Evolutionary conservation across 2,797 vertebrate species (phyloP).

Genomic region (Mus minutoides): DNA sequence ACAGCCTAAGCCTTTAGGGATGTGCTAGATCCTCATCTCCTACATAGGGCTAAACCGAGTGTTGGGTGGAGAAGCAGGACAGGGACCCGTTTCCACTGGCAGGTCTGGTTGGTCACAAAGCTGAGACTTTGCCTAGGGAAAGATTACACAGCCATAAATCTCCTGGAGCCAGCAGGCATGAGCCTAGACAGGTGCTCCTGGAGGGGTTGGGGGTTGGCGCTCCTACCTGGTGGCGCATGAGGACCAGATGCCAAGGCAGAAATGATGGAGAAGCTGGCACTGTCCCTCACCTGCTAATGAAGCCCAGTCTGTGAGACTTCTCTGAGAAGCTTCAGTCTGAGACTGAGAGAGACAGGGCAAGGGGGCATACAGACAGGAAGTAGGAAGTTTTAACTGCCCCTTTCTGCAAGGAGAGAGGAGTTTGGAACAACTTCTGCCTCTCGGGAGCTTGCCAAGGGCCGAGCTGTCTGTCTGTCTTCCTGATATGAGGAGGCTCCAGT

Average conservation of each 20-base stretch:
- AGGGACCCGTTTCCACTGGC: rapidly evolving
- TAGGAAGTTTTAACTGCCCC: conserved; percentile 54
- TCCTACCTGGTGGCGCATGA: not conserved
- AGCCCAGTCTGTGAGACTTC: not conserved
- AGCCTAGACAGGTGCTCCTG: not conserved
- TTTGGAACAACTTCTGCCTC: not conserved
- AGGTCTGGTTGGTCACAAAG: conserved; percentile 58
- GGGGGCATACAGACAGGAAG: not conserved
- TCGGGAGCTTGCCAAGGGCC: not conserved
- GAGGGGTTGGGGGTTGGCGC: not conserved
- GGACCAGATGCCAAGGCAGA: not conserved
- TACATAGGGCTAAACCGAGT: not conserved
- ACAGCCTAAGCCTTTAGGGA: not conserved
- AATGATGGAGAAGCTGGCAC: not conserved
- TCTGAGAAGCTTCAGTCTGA: not conserved
- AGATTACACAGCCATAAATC: not conserved
- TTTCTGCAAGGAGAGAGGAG: not conserved
- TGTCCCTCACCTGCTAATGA: not conserved
- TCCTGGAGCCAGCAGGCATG: not conserved
- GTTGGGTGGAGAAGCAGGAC: rapidly evolving
- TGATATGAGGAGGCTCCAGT: not conserved
- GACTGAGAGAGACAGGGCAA: not conserved
- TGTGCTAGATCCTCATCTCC: not conserved
- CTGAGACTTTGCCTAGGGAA: conserved; percentile 60
- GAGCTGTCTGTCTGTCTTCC: not conserved